Evolutionary conservation across 2,888 invertebrate genomes (phyloP).

Genomic region (Anoplius nigerrimus): DNA sequence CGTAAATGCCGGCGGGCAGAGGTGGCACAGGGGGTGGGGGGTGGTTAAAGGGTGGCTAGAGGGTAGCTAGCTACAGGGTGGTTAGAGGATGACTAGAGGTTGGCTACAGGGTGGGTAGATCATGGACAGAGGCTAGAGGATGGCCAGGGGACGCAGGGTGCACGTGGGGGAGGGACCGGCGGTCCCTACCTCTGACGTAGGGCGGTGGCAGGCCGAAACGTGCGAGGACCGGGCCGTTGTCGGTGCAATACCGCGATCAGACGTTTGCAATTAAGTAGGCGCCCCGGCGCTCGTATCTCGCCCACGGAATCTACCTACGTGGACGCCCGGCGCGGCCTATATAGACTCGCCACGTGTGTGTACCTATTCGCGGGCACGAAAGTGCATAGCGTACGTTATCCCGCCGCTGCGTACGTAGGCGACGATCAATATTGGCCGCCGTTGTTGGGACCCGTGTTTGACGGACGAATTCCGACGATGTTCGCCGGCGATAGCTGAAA

Average conservation of each 20-base stretch:
- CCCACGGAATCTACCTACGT: conserved; percentile 29
- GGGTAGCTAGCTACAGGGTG: no score
- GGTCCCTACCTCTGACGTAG: no score
- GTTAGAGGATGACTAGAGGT: no score
- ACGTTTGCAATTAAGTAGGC: conserved; percentile 65
- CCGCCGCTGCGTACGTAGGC: conserved; percentile 15
- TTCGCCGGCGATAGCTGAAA: no score
- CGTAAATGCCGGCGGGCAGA: conserved; percentile 39
- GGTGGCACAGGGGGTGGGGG: not conserved
- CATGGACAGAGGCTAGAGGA: no score
- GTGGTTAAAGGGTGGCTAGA: not conserved
- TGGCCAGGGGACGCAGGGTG: no score
- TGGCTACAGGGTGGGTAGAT: no score
- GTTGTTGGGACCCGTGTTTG: not conserved
- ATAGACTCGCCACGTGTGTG: conserved; percentile 12
- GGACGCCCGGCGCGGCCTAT: conserved; percentile 1
- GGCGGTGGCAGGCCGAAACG: conserved; percentile 9
- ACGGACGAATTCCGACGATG: conserved; percentile 3
- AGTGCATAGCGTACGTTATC: conserved; percentile 23
- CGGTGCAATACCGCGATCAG: conserved; percentile 58
- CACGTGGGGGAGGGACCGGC: no score
- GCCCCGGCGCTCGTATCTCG: conserved; percentile 46
- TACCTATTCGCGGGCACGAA: conserved; percentile 30
- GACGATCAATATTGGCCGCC: conserved; percentile 27
- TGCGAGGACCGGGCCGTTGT: conserved; percentile 29